Percentiles rank a stretch among this genome's conserved stretches.
Evolutionary conservation across 2,113 vertebrate species (phyloP).

Genomic region (Lethenteron camtschaticum): DNA sequence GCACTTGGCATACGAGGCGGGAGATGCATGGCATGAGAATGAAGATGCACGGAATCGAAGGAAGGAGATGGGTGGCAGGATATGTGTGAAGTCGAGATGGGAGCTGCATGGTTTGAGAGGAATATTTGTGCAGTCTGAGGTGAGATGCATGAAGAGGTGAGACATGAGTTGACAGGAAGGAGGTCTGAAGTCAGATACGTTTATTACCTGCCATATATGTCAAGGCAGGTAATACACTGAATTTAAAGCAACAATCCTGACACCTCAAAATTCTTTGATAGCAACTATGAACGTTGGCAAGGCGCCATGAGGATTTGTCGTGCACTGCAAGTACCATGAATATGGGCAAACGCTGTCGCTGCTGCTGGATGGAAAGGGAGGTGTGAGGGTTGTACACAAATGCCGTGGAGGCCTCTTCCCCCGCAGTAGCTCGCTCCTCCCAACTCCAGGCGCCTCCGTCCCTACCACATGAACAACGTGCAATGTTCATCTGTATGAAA

Average conservation of each 20-base stretch:
- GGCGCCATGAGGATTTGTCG: no score
- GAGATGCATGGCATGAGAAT: no score
- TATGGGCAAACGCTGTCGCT: slow-evolving; percentile 80
- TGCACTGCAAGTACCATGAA: slow-evolving; percentile 45
- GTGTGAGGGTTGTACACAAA: slow-evolving; percentile 71
- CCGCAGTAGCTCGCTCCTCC: slow-evolving; percentile 66
- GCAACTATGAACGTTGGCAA: no score
- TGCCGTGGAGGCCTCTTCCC: slow-evolving; percentile 41
- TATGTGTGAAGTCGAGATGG: no score
- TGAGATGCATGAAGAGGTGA: background rate
- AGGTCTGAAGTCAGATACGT: background rate
- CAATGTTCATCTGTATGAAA: background rate
- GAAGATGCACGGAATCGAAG: no score
- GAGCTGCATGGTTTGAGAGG: no score
- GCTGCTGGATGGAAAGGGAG: slow-evolving; percentile 77
- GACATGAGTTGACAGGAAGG: background rate
- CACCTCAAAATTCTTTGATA: no score
- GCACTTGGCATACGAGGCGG: no score
- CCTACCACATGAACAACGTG: slow-evolving; percentile 23
- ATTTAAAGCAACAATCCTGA: no score
- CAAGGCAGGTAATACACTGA: no score
- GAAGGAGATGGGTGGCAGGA: no score
- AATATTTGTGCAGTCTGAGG: background rate
- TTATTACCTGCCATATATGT: no score
- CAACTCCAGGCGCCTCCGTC: slow-evolving; percentile 56